phyloP scores from a whole-genome alignment of 2,113 vertebrate species.

The Anhinga anhinga region DNA sequence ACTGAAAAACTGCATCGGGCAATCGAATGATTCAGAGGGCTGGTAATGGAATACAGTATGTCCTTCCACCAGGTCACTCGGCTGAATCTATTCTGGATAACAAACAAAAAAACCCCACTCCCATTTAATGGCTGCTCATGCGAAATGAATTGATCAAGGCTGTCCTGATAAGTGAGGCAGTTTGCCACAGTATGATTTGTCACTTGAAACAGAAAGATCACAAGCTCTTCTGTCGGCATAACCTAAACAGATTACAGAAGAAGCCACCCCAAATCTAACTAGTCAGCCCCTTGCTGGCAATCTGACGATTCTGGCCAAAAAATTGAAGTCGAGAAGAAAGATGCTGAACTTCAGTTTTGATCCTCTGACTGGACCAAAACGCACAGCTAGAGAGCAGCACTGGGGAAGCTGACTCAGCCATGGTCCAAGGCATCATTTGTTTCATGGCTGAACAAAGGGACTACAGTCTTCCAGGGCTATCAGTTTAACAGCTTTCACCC shows the following conservation, averaged over 20 bases:
- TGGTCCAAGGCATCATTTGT: not conserved
- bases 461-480: not conserved
- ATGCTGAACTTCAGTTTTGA: not conserved
- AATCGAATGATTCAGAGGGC: not conserved
- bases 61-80: not conserved
- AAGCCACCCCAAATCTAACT: not conserved
- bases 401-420: not conserved
- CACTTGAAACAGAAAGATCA: not conserved
- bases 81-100: not conserved
- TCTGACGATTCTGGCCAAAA: not conserved
- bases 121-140: not conserved
- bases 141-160: not conserved
- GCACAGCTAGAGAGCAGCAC: not conserved
- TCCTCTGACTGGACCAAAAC: not conserved
- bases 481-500: not conserved
- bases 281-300: not conserved
- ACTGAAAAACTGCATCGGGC: fast-evolving
- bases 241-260: not conserved
- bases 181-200: not conserved
- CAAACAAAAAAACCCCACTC: not conserved
- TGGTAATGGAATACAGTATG: not conserved
- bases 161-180: fast-evolving
- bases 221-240: not conserved
- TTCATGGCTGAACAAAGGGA: not conserved
- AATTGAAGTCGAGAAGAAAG: not conserved